Evolutionary conservation across 2,888 invertebrate genomes (phyloP), one percentile per base, ranked within the genome.

Genomic region (Dichetophora obliterata): DNA sequence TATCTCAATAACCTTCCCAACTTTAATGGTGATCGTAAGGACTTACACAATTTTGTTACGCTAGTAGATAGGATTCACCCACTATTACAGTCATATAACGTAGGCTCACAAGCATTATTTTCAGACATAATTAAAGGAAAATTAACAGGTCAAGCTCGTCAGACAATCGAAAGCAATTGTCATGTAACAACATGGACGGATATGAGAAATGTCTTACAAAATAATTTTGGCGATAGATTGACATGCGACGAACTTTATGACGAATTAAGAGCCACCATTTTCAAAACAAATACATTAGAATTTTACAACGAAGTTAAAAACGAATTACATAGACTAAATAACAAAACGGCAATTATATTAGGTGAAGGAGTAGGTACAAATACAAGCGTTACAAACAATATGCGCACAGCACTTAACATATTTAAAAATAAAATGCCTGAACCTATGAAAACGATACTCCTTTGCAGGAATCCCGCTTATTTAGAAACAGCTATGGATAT

Each of bases 371-470:
- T 16, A n/a, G 74, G 68, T 54, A 57, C 75, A n/a, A 77, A 70
- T 19, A 52, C 48, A 34, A 52, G 69, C n/a, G 71, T 72, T 24
- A 52, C 59, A 63, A 81, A 82, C 61, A 81, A 82, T 69, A 75
- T 37, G 54, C 75, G 65, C 37, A 70, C 80, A 9, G 81, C 82
- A 2, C 63, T 81, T 2, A 77, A 79, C 59, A 77, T 80, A 19
- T 81, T 82, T 34, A 79, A 77, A 77, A 70, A 65, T 19, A 80
- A 81, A 78, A 77, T 81, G 5, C 81, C 81, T n/a, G 79, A 81
- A 50, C 80, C 81, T 2, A 80, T 80, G 78, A 75, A 75, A 27
- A 71, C 78, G 9, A 77, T 80, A 50, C 24, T 80, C 24, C 66
- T 73, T 43, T 80, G 75, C 31, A 69, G 80, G 71, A 75, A 80